Evolutionary conservation across 2,797 vertebrate genomes (phyloP), one percentile per base, ranked within the genome.

Genomic region (Zalophus californianus): DNA sequence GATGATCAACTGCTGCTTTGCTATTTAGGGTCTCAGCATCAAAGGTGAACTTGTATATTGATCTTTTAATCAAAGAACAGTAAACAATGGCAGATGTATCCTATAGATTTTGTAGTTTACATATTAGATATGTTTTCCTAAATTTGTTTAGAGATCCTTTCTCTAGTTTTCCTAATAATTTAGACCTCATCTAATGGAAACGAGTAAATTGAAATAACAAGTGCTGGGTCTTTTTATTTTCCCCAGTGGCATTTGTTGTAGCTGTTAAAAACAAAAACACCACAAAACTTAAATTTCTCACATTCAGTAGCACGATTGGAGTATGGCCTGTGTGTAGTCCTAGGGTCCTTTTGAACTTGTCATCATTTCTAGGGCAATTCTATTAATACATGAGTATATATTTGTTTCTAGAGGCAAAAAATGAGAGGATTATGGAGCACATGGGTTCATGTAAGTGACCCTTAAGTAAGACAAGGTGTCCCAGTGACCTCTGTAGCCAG

Each of bases 21-120:
- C 41, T 92, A 3, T 54, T 68, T 82, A 72, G 21, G 16, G 3
- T 90, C 18, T 92, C 15, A 70, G 44, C 13, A 25, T 88, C 78
- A 95, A 79, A 91, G 27, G 48, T 91, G 78, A 87, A 78, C 44
- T 58, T 56, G 90, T 88, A 58, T 97, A 15, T 54, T 96, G 70
- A 54, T 73, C 7, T 92, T 95, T 92, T 95, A 90, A 94, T 97
- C 18, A 54, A 79, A 85, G 44, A 86, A 90, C 83, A 91, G 25
- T 68, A 86, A 80, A 18, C 32, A 5, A 82, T 83, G 35, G 66
- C 18, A 94, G 52, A 41, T 29, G 70, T 38, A 27, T 48, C 29
- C 48, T 54, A 2, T 75, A 52, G 18, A 21, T 14, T 77, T 93
- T 86, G 32, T 72, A 41, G 68, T 64, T 86, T 90, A 54, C 12